These are phyloP conservation scores for Microcaecilia unicolor DNA, from an alignment of 2,797 vertebrate genomes.

Conservation along the genomic window DNA sequence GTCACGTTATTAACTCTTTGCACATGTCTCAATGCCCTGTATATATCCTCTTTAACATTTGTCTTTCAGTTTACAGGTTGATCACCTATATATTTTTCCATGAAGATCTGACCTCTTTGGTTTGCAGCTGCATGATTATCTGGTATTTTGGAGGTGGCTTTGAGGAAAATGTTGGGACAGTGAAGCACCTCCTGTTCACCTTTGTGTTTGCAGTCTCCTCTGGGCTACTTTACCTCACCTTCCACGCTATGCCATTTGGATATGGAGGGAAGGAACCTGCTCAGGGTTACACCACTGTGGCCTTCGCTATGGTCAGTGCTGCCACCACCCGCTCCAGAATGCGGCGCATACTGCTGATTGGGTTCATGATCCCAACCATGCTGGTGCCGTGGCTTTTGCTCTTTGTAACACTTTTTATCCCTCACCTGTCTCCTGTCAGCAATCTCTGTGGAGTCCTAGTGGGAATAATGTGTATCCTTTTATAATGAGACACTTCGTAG, in stretches of 20 bases:
- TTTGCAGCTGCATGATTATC: constrained; percentile 27
- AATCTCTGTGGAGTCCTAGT: constrained; percentile 47
- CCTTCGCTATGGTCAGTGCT: constrained; percentile 39
- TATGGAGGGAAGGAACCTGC: constrained; percentile 28
- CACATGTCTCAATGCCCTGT: no score
- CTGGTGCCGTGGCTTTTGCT: constrained; percentile 47
- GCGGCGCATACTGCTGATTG: constrained; percentile 27
- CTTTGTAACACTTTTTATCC: constrained; percentile 38
- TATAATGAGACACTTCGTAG: background rate
- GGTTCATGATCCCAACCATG: constrained; percentile 32
- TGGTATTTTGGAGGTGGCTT: constrained; percentile 44
- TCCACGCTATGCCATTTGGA: constrained; percentile 20
- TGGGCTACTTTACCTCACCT: constrained; percentile 25
- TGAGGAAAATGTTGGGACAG: constrained; percentile 40
- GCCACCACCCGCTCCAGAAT: constrained; percentile 20
- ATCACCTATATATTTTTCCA: constrained; percentile 45
- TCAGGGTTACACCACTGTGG: constrained; percentile 36
- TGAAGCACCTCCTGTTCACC: constrained; percentile 42
- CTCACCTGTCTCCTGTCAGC: constrained; percentile 42
- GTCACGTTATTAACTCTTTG: no score
- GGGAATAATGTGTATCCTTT: constrained; percentile 60
- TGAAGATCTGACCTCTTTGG: constrained; percentile 32
- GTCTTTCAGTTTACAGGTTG: constrained; percentile 39
- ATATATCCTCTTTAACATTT: background rate
- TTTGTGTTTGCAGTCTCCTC: constrained; percentile 27